A percentile compares a stretch with the other conserved stretches of the same genome.
phyloP scores from a whole-genome alignment of 2,113 vertebrate species.

The Percina caprodes region DNA sequence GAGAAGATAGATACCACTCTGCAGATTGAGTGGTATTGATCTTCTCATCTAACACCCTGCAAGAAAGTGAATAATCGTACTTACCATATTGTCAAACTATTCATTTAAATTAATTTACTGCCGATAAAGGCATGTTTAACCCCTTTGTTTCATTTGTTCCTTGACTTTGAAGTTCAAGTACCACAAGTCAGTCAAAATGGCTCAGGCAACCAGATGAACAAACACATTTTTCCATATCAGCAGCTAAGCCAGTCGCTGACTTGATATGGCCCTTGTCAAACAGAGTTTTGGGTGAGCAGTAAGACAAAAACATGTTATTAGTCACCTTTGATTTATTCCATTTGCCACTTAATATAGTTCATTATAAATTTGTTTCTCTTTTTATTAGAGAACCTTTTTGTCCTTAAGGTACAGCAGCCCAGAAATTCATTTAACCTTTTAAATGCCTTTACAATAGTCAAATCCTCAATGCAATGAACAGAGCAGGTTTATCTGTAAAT shows the following conservation, averaged over 20 bases:
- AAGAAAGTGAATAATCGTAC: background rate
- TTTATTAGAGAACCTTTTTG: constrained; percentile 54
- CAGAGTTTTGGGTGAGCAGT: constrained; percentile 6
- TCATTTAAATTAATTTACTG: background rate
- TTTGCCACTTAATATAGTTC: constrained; percentile 61
- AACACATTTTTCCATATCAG: background rate
- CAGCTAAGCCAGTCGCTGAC: constrained; percentile 10
- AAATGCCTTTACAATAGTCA: constrained; percentile 60
- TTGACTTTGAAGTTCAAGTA: constrained; percentile 27
- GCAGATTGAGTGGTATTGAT: background rate
- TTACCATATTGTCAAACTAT: background rate
- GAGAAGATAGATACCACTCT: background rate
- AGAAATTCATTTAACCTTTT: constrained; percentile 67
- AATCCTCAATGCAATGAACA: constrained; percentile 49
- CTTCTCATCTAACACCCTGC: background rate
- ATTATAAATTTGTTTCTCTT: constrained; percentile 51
- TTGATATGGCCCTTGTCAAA: background rate
- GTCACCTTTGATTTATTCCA: constrained; percentile 73
- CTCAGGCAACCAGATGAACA: background rate
- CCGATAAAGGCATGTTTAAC: constrained; percentile 15
- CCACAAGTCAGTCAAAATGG: constrained; percentile 24
- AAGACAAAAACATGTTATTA: constrained; percentile 25
- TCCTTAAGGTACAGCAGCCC: constrained; percentile 48
- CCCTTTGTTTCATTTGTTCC: constrained; percentile 30
- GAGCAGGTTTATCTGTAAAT: constrained; percentile 67